phyloP scores from a whole-genome alignment of 2,888 invertebrate species.

The Homarus gammarus region DNA sequence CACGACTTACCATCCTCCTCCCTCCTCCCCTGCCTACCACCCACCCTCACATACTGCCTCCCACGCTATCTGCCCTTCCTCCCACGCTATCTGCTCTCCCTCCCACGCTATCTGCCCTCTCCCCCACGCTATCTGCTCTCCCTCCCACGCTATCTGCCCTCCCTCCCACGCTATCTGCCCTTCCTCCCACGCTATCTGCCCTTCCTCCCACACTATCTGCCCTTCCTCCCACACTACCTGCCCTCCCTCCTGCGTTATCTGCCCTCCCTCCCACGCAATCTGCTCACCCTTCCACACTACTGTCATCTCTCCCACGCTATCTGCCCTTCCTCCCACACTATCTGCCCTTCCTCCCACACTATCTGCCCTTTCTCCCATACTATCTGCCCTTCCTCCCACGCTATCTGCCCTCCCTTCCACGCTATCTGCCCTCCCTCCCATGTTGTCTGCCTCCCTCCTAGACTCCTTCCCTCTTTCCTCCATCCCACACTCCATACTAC shows the following conservation, averaged over 20 bases:
- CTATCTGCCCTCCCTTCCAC: neutral
- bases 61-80: too few relatives aligned
- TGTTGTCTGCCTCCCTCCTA: neutral
- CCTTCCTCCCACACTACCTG: neutral
- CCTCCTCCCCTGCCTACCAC: neutral
- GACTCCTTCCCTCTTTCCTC: neutral
- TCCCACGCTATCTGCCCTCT: neutral
- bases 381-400: neutral
- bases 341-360: neutral
- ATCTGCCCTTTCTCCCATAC: too few relatives aligned
- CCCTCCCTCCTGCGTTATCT: neutral
- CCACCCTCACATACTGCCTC: neutral
- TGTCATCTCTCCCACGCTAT: neutral
- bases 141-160: neutral
- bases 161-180: neutral
- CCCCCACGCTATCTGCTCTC: neutral
- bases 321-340: neutral
- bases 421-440: neutral
- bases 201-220: neutral
- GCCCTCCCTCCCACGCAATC: neutral
- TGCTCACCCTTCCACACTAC: neutral
- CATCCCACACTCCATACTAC: neutral
- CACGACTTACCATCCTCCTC: neutral
- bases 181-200: neutral
- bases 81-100: too few relatives aligned